These are phyloP conservation scores for Apodemus agrarius DNA, from an alignment of 2,797 vertebrate species.

Conservation along the genomic window DNA sequence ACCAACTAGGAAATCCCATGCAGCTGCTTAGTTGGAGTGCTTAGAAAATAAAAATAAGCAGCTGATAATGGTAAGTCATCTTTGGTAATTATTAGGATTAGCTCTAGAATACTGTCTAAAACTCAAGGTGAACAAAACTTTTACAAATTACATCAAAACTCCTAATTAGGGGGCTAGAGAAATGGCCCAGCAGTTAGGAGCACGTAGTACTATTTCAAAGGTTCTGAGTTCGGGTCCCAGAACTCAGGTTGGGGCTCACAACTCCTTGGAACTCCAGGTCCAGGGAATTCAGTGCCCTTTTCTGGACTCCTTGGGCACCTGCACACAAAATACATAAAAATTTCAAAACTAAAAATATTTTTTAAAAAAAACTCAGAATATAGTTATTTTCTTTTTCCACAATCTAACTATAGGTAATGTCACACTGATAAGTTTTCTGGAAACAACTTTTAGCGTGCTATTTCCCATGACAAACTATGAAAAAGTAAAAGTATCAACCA, in stretches of 20 bases:
- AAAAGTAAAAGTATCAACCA: neutral
- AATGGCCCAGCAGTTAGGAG: neutral
- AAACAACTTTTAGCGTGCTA: neutral
- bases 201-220: neutral
- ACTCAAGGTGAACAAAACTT: neutral
- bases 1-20: neutral
- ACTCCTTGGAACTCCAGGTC: neutral
- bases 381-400: neutral
- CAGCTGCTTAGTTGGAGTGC: neutral
- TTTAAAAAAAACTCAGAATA: neutral
- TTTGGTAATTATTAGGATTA: neutral
- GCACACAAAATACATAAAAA: neutral
- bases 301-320: neutral
- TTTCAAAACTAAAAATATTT: neutral
- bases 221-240: neutral
- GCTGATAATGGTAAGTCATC: neutral
- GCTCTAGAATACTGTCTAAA: constrained; percentile 7
- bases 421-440: neutral
- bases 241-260: neutral
- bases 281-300: neutral
- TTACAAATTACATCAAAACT: neutral
- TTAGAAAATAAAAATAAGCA: neutral
- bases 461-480: neutral
- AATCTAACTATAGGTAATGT: neutral
- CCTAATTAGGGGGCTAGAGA: neutral